Base-by-base conservation (phyloP, 2,113 vertebrate species). In the Pteropus alecto region DNA sequence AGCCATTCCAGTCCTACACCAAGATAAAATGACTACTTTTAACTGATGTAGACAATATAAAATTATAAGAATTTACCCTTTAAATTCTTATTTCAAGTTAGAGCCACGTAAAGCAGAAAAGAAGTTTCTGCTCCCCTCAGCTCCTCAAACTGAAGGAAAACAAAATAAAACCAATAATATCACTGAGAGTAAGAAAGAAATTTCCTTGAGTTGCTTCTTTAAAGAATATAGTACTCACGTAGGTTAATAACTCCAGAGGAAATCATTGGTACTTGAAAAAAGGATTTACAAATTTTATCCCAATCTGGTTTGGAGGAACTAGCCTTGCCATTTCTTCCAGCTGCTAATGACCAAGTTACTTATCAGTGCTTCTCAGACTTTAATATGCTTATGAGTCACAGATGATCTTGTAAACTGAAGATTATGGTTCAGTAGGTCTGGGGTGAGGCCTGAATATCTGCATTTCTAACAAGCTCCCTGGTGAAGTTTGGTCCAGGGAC, bases 11-110 rank as follows among this genome's bases (percentile, higher is more conserved):
- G 35, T 48, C 61, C 68, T 28, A 33, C 5, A 33, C 33, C 83
- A 28, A 94, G 79, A 78, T 38, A 70, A 92, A 85, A 71, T 89
- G 82, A 79, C 83, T 28, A 15, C 74, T 73, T 91, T 70, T 87
- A n/a, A 38, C 65, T 11, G 46, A 92, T 60, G 18, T 26, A 16
- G 51, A 67, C 46, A 54, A 60, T 79, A 94, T 38, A 77, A 77
- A 46, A 86, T 38, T 38, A 38, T 38, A 38, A 38, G 38, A 38
- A 38, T 38, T 38, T 38, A 38, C 38, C 24, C 24, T 94, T 70
- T 71, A 78, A 73, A 82, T 87, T 94, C 71, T 22, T 60, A 61
- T 61, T 94, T 81, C 18, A 87, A 96, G 33, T 67, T 41, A 74
- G 63, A 93, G 56, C 76, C 21, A 74, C 48, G 85, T 48, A 77